Conservation (phyloP, 1,140 invertebrate species). For the Stegodyphus mimosarum region DNA sequence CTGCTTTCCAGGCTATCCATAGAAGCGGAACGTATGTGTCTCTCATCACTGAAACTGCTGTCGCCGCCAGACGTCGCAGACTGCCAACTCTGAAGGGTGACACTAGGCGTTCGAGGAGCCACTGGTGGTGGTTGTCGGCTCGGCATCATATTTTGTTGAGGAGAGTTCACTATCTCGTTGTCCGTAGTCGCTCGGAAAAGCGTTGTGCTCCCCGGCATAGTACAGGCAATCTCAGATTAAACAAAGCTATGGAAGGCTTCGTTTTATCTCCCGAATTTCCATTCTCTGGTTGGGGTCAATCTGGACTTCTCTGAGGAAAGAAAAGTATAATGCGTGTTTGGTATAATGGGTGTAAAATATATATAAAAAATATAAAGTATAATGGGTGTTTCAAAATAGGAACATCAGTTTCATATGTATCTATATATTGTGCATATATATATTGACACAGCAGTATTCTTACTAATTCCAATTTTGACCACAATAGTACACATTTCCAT, state of each 20-base stretch:
- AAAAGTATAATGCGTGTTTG: no score
- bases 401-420: no score
- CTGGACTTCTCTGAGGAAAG: no score
- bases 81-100: constrained; percentile 29
- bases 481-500: no score
- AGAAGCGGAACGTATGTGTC: constrained; percentile 40
- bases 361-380: no score
- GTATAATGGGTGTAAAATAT: no score
- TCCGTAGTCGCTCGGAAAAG: constrained; percentile 6
- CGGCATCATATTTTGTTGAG: background rate
- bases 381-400: no score
- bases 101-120: constrained; percentile 1
- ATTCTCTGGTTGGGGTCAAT: background rate
- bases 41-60: background rate
- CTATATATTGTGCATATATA: no score
- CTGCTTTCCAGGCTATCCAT: constrained; percentile 53
- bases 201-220: constrained; percentile 40
- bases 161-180: background rate
- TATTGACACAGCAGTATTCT: no score
- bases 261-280: background rate
- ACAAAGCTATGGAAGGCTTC: background rate
- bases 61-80: background rate
- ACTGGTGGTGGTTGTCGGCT: constrained; percentile 30
- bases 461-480: no score
- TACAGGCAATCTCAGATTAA: background rate